A percentile compares a stretch with the other conserved stretches of the same genome.
Evolutionary conservation across 2,888 invertebrate species (phyloP).

Genomic region (Andrena chrysosceles): DNA sequence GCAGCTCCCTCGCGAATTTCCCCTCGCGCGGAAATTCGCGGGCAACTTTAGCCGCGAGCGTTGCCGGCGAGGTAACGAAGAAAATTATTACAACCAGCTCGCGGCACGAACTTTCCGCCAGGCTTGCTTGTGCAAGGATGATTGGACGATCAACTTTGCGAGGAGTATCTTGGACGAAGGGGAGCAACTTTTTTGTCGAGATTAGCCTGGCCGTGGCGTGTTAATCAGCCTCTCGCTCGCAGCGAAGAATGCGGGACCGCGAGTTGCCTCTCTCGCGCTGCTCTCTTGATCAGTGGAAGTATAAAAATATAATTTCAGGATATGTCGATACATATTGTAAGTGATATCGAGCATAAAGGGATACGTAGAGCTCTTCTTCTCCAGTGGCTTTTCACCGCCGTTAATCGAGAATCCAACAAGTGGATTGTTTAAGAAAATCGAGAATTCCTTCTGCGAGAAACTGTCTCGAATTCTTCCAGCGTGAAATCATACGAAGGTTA

Average conservation of each 20-base stretch:
- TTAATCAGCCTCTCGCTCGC: slow-evolving; percentile 16
- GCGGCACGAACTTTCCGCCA: slow-evolving; percentile 40
- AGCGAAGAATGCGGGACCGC: neutral
- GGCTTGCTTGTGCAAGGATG: slow-evolving; percentile 29
- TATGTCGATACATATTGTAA: slow-evolving; percentile 74
- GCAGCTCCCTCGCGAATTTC: slow-evolving; percentile 11
- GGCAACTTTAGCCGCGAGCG: slow-evolving; percentile 40
- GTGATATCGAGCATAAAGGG: slow-evolving; percentile 57
- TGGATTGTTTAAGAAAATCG: neutral
- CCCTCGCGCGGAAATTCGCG: slow-evolving; percentile 15
- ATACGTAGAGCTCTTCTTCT: neutral
- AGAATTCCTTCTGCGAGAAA: slow-evolving; percentile 5
- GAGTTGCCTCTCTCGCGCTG: neutral
- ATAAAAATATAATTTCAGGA: slow-evolving; percentile 82
- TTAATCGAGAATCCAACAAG: neutral
- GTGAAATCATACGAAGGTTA: neutral
- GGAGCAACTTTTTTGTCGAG: slow-evolving; percentile 35
- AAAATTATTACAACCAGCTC: slow-evolving; percentile 41
- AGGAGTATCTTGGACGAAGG: neutral
- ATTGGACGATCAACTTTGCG: slow-evolving; percentile 55
- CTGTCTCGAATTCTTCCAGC: neutral
- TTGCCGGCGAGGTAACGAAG: slow-evolving; percentile 23
- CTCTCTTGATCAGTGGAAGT: slow-evolving; percentile 69
- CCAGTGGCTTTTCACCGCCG: neutral
- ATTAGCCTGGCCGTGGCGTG: slow-evolving; percentile 12